Conservation (phyloP, 2,797 vertebrate species). For the Tangara arthus region DNA sequence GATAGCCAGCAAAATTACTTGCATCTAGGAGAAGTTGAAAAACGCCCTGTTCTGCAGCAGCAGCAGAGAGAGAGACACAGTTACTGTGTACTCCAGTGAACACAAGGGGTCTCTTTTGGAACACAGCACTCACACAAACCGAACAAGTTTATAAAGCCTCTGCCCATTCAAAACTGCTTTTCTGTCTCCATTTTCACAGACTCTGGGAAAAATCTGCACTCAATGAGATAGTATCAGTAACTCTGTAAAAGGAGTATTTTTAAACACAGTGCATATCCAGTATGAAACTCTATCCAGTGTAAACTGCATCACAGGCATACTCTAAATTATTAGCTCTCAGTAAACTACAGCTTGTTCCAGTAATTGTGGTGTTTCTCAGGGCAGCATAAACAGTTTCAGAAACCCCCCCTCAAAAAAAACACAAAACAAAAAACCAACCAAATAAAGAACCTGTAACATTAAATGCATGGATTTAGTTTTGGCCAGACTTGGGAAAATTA, state of each 20-base stretch:
- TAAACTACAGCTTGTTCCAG: background rate
- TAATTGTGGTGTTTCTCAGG: background rate
- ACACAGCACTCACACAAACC: background rate
- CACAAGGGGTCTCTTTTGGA: conserved; percentile 70
- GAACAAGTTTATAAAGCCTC: background rate
- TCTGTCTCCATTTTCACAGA: background rate
- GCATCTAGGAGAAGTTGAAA: background rate
- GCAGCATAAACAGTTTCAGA: background rate
- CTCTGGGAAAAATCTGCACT: conserved; percentile 14
- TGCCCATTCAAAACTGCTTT: background rate
- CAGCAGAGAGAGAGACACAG: background rate
- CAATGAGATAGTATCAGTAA: conserved; percentile 13
- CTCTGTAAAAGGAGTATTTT: conserved; percentile 9
- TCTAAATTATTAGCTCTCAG: background rate
- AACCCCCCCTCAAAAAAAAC: background rate
- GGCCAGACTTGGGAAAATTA: background rate
- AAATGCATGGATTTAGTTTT: background rate
- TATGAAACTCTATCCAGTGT: background rate
- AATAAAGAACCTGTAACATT: background rate
- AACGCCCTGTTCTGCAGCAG: background rate
- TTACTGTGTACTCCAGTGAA: background rate
- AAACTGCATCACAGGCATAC: background rate
- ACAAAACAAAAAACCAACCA: too few species aligned
- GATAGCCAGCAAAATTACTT: conserved; percentile 4
- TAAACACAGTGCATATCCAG: background rate